Base-by-base conservation (phyloP, 2,888 invertebrate species). In the Cepaea hortensis region DNA sequence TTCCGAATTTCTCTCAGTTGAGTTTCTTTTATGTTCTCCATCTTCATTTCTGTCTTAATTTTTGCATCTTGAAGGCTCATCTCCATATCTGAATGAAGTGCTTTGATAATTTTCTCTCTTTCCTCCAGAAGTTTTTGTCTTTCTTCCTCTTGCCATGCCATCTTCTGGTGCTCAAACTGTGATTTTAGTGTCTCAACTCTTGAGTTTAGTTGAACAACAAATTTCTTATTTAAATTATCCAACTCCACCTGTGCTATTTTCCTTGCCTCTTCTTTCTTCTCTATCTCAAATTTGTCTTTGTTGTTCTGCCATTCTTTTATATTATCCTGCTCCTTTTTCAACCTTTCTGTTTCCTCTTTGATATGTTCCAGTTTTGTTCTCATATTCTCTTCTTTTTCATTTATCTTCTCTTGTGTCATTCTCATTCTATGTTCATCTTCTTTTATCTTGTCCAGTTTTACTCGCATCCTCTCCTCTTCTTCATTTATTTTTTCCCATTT, bases 171-270 rank as follows among this genome's bases (percentile, higher is more conserved):
- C 23, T 70, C 80, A 18, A 85, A 70, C 1, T 84, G 77, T 35
- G 85, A 76, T 77, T 83, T 85, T 61, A 87, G 85, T 61, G 83
- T 84, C 77, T 35, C 35, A 46, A 88, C 61, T 61, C 85, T 46
- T 11, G 55, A 84, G 1, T 85, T 48, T 73, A 88, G 11, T 80
- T 87, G 85, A n/a, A 61, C 62, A 4, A 81, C 61, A 70, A 87
- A 85, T 18, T 72, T 73, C 72, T 70, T 72, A 62, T 87, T 85
- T 48, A 82, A 35, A 20, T 77, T 79, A 18, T 70, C 48, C 35
- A 87, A 62, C 35, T 88, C 88, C 13, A 72, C 46, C 23, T n/a
- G 55, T 0, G 85, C 7, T 50, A 80, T 83, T 55, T 65, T 65
- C 65, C 68, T 80, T 15, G 83, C 82, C 76, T 80, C 55, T 72